Conservation (phyloP, 1,140 invertebrate species). For the Drosophila guanche region DNA sequence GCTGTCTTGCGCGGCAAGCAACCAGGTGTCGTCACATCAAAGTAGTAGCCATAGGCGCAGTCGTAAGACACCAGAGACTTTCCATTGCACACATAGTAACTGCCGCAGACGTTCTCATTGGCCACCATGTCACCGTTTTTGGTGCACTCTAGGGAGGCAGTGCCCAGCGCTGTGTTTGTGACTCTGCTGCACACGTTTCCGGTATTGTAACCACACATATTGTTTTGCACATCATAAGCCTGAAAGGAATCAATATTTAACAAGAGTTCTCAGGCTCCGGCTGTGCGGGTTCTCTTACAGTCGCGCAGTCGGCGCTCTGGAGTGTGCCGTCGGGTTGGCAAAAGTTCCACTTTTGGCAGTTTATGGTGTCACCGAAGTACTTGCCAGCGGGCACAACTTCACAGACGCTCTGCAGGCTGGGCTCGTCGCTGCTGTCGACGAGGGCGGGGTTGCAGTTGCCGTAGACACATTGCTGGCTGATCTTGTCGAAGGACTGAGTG, state of each 20-base stretch:
- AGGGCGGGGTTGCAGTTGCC: slow-evolving; percentile 8
- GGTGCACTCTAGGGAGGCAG: neutral
- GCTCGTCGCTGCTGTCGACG: neutral
- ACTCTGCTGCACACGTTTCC: slow-evolving; percentile 31
- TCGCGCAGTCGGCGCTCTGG: neutral
- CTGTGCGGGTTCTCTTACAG: no score
- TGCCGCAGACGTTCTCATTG: slow-evolving; percentile 16
- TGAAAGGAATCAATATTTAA: neutral
- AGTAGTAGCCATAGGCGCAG: slow-evolving; percentile 42
- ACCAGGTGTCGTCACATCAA: rapidly evolving
- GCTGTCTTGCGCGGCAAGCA: slow-evolving; percentile 24
- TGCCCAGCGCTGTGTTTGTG: neutral
- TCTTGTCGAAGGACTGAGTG: slow-evolving; percentile 8
- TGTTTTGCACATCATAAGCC: slow-evolving; percentile 14
- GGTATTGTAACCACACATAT: neutral
- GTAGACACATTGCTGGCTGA: slow-evolving; percentile 1
- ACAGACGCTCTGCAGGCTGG: slow-evolving; percentile 9
- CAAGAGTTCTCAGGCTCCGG: no score
- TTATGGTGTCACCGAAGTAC: slow-evolving; percentile 36
- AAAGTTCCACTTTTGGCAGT: slow-evolving; percentile 29
- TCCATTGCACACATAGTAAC: slow-evolving; percentile 34
- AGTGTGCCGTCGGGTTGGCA: slow-evolving; percentile 1
- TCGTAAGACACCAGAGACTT: neutral
- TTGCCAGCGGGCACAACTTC: slow-evolving; percentile 31
- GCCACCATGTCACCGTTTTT: rapidly evolving